Conservation (phyloP, 2,113 vertebrate genomes). For the Illadopsis cleaveri region DNA sequence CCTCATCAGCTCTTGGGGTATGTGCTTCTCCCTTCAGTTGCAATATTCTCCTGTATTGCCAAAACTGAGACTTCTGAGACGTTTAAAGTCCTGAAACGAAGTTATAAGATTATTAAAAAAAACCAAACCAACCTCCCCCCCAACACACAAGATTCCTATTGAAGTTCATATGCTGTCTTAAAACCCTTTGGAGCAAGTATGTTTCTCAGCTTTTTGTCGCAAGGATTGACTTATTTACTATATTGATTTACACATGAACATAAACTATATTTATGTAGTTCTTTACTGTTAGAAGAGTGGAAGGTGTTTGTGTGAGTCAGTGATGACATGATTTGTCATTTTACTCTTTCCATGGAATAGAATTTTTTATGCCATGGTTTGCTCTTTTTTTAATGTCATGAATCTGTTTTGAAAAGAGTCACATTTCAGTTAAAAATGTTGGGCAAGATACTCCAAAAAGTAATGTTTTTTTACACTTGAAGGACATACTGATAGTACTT, state of each 20-base stretch:
- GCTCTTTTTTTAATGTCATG: background rate
- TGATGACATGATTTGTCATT: background rate
- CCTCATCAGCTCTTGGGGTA: background rate
- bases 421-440: background rate
- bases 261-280: background rate
- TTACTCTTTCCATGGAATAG: background rate
- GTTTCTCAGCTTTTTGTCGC: background rate
- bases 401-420: background rate
- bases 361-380: background rate
- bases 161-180: background rate
- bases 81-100: background rate
- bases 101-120: background rate
- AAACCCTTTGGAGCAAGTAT: background rate
- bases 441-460: background rate
- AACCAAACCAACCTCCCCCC: too few species aligned
- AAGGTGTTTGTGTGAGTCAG: background rate
- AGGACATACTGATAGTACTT: background rate
- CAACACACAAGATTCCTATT: background rate
- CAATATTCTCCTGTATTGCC: background rate
- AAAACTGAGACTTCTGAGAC: background rate
- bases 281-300: background rate
- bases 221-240: background rate
- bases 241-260: background rate
- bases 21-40: background rate
- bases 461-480: background rate